A percentile compares a stretch with the other conserved stretches of the same genome.
These are phyloP conservation scores for Blennius ocellaris DNA, from an alignment of 2,113 vertebrate genomes.

Conservation along the genomic window DNA sequence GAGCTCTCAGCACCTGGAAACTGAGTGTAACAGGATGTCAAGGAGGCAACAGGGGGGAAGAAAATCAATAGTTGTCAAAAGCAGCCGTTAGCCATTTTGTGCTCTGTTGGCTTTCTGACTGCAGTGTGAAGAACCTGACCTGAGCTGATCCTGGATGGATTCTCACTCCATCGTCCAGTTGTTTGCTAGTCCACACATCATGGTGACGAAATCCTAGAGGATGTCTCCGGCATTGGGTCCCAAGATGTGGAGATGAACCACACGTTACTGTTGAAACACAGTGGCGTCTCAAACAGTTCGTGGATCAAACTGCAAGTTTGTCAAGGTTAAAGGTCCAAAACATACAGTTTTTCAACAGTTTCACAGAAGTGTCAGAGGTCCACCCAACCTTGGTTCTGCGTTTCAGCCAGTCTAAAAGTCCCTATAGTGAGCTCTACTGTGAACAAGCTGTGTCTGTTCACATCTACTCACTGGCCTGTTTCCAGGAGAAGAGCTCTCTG, in stretches of 20 bases:
- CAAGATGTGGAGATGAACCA: slow-evolving; percentile 87
- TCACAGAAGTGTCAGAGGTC: too few relatives aligned
- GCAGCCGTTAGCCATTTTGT: slow-evolving; percentile 4
- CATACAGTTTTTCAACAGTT: too few relatives aligned
- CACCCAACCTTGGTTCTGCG: too few relatives aligned
- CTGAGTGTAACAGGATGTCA: slow-evolving; percentile 1
- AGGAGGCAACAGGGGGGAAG: neutral
- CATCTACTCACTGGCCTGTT: too few relatives aligned
- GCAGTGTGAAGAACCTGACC: slow-evolving; percentile 71
- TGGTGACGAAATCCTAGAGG: slow-evolving; percentile 88
- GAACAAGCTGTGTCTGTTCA: too few relatives aligned
- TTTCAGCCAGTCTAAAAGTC: too few relatives aligned
- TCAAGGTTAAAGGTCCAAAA: too few relatives aligned
- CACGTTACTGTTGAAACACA: slow-evolving; percentile 82
- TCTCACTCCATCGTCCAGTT: slow-evolving; percentile 85
- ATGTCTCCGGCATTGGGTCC: slow-evolving; percentile 88
- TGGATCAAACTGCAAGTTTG: too few relatives aligned
- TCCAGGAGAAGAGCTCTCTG: too few relatives aligned
- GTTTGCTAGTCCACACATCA: slow-evolving; percentile 87
- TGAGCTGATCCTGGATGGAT: slow-evolving; percentile 89
- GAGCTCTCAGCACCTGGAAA: slow-evolving; percentile 25
- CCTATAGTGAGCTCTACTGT: too few relatives aligned
- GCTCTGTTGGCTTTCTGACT: neutral
- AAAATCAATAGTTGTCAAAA: slow-evolving; percentile 17
- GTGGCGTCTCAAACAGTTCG: neutral